Evolutionary conservation across 1,140 invertebrate genomes (phyloP), one percentile per base, ranked within the genome.

Genomic region (Harpegnathos saltator): DNA sequence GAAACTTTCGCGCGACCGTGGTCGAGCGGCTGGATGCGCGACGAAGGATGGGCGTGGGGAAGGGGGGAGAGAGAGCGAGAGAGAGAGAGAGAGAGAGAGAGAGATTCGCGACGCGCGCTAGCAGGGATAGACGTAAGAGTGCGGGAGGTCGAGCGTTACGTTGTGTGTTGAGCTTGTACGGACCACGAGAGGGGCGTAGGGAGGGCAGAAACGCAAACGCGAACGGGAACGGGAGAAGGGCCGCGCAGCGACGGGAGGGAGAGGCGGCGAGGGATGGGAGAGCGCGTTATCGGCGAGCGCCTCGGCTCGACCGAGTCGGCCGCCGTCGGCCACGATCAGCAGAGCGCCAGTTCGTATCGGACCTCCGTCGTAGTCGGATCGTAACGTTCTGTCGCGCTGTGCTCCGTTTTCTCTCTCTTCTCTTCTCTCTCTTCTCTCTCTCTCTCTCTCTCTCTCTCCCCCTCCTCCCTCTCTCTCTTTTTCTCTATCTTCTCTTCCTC

Each of bases 341-440:
- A 86, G 88, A 89, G 85, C 89, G 85, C n/a, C 90, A 92, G 91
- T 92, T 91, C 91, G 89, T 86, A 90, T 92, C 91, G 91, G 90
- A 91, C 89, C 91, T 90, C 90, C 91, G 89, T 85, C 83, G 90
- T 83, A 86, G 89, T 84, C 52, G 82, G 83, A 86, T 91, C 80
- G 89, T 88, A 72, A 65, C 68, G 66, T 85, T 56, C 61, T 74
- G 84, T 84, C 85, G 68, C 75, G 83, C 85, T 88, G 81, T 75
- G 59, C 85, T 80, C 84, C 78, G 85, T 85, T 84, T 89, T 89
- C 73, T 73, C 61, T 85, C 86, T 87, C 85, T 85, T 56, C 68
- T 73, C 75, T 56, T 65, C 50, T 84, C 74, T 84, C 44, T 78
- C 71, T 82, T 24, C 59, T 80, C 58, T 82, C 89, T 81, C 52